A percentile compares a stretch with the other conserved stretches of the same genome.
These are phyloP conservation scores for Habroteleia sp. DNA, from an alignment of 2,888 invertebrate species.

Conservation along the genomic window DNA sequence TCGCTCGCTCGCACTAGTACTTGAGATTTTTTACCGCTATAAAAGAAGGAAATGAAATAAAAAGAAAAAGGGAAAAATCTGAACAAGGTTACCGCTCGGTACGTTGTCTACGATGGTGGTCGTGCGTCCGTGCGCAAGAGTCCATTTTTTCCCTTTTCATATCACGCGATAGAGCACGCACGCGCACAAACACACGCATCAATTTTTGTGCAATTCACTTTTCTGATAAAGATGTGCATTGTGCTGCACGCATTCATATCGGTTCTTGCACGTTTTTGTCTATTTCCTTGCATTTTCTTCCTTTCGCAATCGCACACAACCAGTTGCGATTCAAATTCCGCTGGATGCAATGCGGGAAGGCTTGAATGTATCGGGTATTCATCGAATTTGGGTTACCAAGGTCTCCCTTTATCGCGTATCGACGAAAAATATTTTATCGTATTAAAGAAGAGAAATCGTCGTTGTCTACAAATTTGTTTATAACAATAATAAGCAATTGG, in stretches of 20 bases:
- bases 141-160: slow-evolving; percentile 37
- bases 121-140: slow-evolving; percentile 39
- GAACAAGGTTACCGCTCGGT: slow-evolving; percentile 61
- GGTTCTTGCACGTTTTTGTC: not conserved
- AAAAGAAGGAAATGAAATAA: slow-evolving; percentile 67
- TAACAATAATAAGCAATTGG: too few species aligned
- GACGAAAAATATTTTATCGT: too few species aligned
- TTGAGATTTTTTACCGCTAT: slow-evolving; percentile 68
- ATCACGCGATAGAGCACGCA: slow-evolving; percentile 30
- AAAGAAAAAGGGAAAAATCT: slow-evolving; percentile 65
- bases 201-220: slow-evolving; percentile 28
- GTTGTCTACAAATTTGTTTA: too few species aligned
- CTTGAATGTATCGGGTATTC: slow-evolving; percentile 10
- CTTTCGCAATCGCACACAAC: too few species aligned
- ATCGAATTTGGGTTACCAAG: slow-evolving; percentile 18
- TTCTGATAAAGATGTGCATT: slow-evolving; percentile 23
- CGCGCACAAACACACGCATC: slow-evolving; percentile 31
- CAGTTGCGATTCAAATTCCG: slow-evolving; percentile 2
- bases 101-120: slow-evolving; percentile 44
- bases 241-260: slow-evolving; percentile 36
- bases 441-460: too few species aligned
- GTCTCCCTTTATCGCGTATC: not conserved
- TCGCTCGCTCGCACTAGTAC: slow-evolving; percentile 65
- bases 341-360: not conserved
- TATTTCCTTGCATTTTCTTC: slow-evolving; percentile 1